Conservation (phyloP, 2,888 invertebrate species). For the Sclerodermus sp. region DNA sequence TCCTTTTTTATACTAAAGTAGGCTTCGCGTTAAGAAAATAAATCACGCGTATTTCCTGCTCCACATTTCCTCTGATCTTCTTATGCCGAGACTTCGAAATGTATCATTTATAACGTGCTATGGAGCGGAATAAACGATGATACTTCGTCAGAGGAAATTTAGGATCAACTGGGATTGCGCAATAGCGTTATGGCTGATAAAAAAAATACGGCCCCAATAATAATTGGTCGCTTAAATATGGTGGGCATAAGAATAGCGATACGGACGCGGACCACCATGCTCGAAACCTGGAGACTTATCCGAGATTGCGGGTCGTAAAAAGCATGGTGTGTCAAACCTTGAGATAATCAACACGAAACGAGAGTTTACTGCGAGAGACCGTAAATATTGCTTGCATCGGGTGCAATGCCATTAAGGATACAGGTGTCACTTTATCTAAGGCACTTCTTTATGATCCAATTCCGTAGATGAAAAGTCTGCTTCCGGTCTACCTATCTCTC, state of each 20-base stretch:
- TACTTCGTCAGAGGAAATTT: neutral
- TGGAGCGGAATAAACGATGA: slow-evolving; percentile 15
- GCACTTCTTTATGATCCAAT: slow-evolving; percentile 25
- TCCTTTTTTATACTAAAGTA: too few species aligned
- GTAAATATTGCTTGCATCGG: slow-evolving; percentile 24
- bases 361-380: slow-evolving; percentile 8
- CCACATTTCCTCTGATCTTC: too few species aligned
- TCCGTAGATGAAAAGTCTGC: slow-evolving; percentile 14
- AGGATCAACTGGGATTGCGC: too few species aligned
- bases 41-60: too few species aligned
- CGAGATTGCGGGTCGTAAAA: slow-evolving; percentile 28
- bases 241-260: neutral
- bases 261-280: slow-evolving; percentile 31
- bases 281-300: slow-evolving; percentile 15
- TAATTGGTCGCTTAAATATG: too few species aligned
- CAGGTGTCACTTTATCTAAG: slow-evolving; percentile 44
- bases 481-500: slow-evolving; percentile 25
- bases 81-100: too few species aligned
- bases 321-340: slow-evolving; percentile 14
- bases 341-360: slow-evolving; percentile 19
- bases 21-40: too few species aligned
- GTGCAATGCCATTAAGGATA: slow-evolving; percentile 31
- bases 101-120: neutral
- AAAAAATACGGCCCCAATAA: too few species aligned
- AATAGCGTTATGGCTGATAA: too few species aligned